Evolutionary conservation across 1,140 invertebrate genomes (phyloP), one percentile per base, ranked within the genome.

Genomic region (Listronotus oregonensis): DNA sequence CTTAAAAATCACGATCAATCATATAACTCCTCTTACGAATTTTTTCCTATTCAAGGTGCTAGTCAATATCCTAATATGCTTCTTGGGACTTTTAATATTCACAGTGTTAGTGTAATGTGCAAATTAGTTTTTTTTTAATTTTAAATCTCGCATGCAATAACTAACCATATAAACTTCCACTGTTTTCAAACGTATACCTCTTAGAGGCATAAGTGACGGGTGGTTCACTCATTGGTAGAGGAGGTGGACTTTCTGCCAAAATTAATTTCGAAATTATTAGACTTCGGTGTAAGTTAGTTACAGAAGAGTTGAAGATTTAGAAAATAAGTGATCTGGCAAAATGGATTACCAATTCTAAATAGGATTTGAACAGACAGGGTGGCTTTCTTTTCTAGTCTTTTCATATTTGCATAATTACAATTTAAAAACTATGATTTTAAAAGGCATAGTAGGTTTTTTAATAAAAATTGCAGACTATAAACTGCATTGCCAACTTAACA

Each of bases 201-300:
- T 68, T 71, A 11, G 66, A 47, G 39, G 56, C 55, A 62, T 71
- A 67, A 68, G 62, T 70, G 60, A 69, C 67, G 40, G 76, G 75
- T 46, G 75, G 75, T 46, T 77, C 73, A 17, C 67, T 75, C 66
- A 73, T 69, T 56, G 76, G 76, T 64, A 78, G 69, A 37, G 76
- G 76, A 47, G 76, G 76, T 68, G 75, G 74, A 73, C 72, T 76
- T 66, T 76, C 76, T 66, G 71, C 73, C 73, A 71, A 61, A 37
- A 72, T 72, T 72, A 71, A 58, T 71, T 37, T 55, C 11, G 15
- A 66, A 43, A 69, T 37, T 64, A 18, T 42, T 52, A 47, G 59
- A 57, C 49, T 31, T 32, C 17, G n/a, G n/a, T 62, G 40, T 14
- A 27, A 39, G 12, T 55, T 55, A 40, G 18, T 58, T 43, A 43